Base-by-base conservation (phyloP, 1,140 invertebrate species). In the Drosophila subpulchrella region DNA sequence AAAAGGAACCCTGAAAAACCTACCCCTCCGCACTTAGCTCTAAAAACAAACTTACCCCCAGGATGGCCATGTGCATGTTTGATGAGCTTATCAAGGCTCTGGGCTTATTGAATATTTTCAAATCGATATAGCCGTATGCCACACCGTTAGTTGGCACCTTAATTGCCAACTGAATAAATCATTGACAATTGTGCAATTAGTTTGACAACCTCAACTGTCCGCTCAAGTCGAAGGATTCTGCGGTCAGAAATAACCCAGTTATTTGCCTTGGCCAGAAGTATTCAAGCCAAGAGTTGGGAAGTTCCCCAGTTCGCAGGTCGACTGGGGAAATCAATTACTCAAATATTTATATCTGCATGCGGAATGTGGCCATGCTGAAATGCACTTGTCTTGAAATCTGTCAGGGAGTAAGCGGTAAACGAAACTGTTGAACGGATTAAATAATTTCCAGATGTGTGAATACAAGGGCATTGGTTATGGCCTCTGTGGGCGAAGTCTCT, bases 31-130 rank as follows among this genome's bases (percentile, higher is more conserved):
- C 63, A 62, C 27, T 60, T 42, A n/a, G 38, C 30, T 30, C 60
- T 38, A 24, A 66, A 68, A 53, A 53, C 60, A 68, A 66, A 60
- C 60, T 51, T 66, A 15, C 8, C 30, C 48, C 61, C 46, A 10
- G 27, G 20, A 20, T 30, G 67, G 63, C 36, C 65, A 60, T 59
- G 60, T 84, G 83, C 84, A 88, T 88, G 71, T 73, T 79, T 88
- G 72, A 89, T 83, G 72, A 89, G 84, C 71, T 79, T 89, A 88
- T 86, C 83, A 86, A 89, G 83, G 83, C 67, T 79, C 53, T 13
- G 24, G 44, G 54, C 67, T 76, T 88, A 86, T 88, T 83, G 76
- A 86, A 88, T 70, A 71, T 83, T 86, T 86, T 76, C 78, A 62
- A 86, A 89, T 86, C 83, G 76, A 88, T 86, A 88, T 86, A 76